A percentile compares a stretch with the other conserved stretches of the same genome.
These are phyloP conservation scores for Muraenolepis orangiensis DNA, from an alignment of 2,797 vertebrate genomes.

Conservation along the genomic window DNA sequence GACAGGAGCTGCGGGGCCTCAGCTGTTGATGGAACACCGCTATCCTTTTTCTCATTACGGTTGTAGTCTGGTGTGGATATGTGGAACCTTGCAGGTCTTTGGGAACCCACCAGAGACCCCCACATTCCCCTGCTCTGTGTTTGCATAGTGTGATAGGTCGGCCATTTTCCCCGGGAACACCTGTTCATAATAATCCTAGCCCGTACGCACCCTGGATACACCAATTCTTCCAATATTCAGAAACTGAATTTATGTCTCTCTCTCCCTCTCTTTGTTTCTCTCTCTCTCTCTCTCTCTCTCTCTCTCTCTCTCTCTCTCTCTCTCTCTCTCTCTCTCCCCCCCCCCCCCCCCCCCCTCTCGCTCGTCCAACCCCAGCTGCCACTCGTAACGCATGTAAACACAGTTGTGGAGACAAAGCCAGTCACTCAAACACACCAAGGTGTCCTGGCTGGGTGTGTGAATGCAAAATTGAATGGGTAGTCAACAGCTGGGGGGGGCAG, in stretches of 20 bases:
- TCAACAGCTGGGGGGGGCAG: conserved; percentile 19
- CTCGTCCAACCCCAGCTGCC: conserved; percentile 50
- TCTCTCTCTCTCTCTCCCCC: too few species aligned
- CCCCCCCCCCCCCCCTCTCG: neutral
- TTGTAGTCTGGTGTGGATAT: conserved; percentile 43
- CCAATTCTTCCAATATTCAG: neutral
- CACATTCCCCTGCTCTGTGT: conserved; percentile 17
- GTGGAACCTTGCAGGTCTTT: conserved; percentile 54
- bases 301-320: too few species aligned
- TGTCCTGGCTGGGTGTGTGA: conserved; percentile 20
- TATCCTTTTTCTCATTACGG: conserved; percentile 74
- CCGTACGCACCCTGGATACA: neutral
- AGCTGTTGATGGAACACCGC: conserved; percentile 69
- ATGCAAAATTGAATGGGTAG: conserved; percentile 41
- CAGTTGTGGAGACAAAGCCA: conserved; percentile 22
- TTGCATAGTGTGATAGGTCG: conserved; percentile 33
- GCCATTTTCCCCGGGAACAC: conserved; percentile 42
- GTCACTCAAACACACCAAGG: conserved; percentile 38
- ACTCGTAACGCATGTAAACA: conserved; percentile 49
- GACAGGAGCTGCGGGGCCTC: conserved; percentile 67
- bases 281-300: too few species aligned
- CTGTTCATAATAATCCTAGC: conserved; percentile 37
- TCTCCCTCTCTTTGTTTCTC: too few species aligned
- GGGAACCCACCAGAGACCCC: conserved; percentile 57
- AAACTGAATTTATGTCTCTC: too few species aligned